phyloP scores from a whole-genome alignment of 1,140 invertebrate genomes.

The Eufriesea mexicana region DNA sequence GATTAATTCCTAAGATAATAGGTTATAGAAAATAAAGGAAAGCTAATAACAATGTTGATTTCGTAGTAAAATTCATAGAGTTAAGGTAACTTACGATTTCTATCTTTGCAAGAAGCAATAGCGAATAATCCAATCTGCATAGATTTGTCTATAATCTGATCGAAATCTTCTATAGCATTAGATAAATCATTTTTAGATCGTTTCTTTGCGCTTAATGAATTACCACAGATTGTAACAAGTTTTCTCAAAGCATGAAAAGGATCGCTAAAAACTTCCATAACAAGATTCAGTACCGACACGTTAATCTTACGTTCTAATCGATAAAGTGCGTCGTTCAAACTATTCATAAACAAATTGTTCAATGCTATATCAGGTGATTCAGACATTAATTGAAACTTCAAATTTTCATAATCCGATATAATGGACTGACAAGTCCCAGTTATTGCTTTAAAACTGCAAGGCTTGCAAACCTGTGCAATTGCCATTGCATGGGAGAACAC shows the following conservation, averaged over 20 bases:
- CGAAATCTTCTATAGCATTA: slow-evolving; percentile 84
- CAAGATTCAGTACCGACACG: slow-evolving; percentile 78
- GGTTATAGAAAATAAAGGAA: not conserved
- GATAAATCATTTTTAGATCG: slow-evolving; percentile 74
- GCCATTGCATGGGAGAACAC: slow-evolving; percentile 80
- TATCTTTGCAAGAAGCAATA: slow-evolving; percentile 86
- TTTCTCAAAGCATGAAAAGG: slow-evolving; percentile 76
- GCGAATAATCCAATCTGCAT: slow-evolving; percentile 87
- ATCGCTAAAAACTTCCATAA: slow-evolving; percentile 80
- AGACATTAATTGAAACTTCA: slow-evolving; percentile 73
- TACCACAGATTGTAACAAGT: slow-evolving; percentile 77
- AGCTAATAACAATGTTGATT: not conserved
- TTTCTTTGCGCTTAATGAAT: slow-evolving; percentile 71
- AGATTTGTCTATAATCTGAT: slow-evolving; percentile 85
- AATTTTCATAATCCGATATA: slow-evolving; percentile 78
- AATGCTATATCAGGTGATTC: slow-evolving; percentile 73
- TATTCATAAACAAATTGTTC: slow-evolving; percentile 78
- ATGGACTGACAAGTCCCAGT: slow-evolving; percentile 77
- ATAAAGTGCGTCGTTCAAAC: slow-evolving; percentile 77
- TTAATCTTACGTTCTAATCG: slow-evolving; percentile 80
- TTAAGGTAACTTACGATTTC: slow-evolving; percentile 79
- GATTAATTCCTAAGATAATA: slow-evolving; percentile 82
- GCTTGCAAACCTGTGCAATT: slow-evolving; percentile 79
- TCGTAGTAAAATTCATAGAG: slow-evolving; percentile 3
- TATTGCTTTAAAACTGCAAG: slow-evolving; percentile 79